Evolutionary conservation across 2,113 vertebrate genomes (phyloP), one percentile per base, ranked within the genome.

Genomic region (Scortum barcoo): DNA sequence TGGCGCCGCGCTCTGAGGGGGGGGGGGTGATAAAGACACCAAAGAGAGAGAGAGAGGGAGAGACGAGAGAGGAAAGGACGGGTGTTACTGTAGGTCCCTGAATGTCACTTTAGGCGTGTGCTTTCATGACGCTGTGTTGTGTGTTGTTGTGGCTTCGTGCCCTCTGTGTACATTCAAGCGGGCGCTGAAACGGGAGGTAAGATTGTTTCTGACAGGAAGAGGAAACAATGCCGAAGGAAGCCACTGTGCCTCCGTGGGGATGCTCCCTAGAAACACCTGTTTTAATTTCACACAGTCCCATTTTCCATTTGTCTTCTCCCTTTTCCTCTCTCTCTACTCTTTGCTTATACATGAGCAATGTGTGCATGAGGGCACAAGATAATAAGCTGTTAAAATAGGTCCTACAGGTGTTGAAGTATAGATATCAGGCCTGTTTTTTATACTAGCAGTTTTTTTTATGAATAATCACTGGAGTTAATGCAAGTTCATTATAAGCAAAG

Each of bases 201-300:
- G 17, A 86, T 36, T 56, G 40, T 76, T 81, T 76, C 42, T 79
- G 87, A 84, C 69, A 76, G 63, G 46, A 73, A 63, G 51, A 72
- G 46, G 66, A 76, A 69, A 30, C 28, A 78, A 61, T 42, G 72
- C 75, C 8, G 13, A 33, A 78, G 26, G 63, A 74, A 61, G 58
- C 58, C 10, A 3, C 38, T 54, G 61, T 42, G 48, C 36, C 61
- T 60, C 48, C 14, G 57, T 76, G 56, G 57, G 54, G 60, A 60
- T 20, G 24, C 46, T 76, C 54, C 48, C 56, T n/a, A 30, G 13
- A 78, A 50, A 60, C 20, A 40, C 11, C 24, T 58, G 30, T n/a
- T 62, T 44, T 24, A 57, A 22, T 11, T 24, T 62, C 7, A 44
- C 28, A 11, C 36, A 38, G 1, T 38, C 19, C 8, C 0, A 19